Percentiles rank a stretch among this genome's conserved stretches.
These are phyloP conservation scores for Eumaeus atala DNA, from an alignment of 1,140 invertebrate genomes.

Conservation along the genomic window DNA sequence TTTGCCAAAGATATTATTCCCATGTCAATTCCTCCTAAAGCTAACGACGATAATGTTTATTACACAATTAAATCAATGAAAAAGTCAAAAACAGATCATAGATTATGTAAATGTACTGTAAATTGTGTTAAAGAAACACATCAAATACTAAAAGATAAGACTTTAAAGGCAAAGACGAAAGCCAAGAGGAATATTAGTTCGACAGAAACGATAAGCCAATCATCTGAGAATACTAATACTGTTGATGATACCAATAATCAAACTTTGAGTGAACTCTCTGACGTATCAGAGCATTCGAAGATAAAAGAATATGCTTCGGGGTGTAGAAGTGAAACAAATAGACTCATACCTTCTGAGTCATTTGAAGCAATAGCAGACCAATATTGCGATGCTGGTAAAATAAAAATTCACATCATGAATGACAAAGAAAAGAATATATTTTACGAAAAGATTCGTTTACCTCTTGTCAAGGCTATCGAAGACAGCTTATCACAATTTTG, in stretches of 20 bases:
- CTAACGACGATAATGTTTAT: constrained; percentile 31
- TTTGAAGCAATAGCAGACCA: constrained; percentile 53
- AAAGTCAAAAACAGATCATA: constrained; percentile 27
- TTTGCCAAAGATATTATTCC: constrained; percentile 55
- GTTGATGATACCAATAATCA: constrained; percentile 50
- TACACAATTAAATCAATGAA: constrained; percentile 51
- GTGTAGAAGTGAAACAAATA: constrained; percentile 29
- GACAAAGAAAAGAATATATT: constrained; percentile 48
- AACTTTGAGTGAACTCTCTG: constrained; percentile 47
- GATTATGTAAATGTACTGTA: constrained; percentile 24
- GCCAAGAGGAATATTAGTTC: constrained; percentile 30
- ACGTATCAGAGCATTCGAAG: constrained; percentile 40
- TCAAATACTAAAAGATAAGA: constrained; percentile 30
- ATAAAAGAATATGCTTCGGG: constrained; percentile 26
- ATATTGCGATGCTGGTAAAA: constrained; percentile 37
- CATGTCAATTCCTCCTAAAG: constrained; percentile 44
- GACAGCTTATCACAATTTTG: constrained; percentile 39
- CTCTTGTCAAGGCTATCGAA: constrained; percentile 43
- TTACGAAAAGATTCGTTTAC: constrained; percentile 42
- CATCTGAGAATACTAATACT: constrained; percentile 46
- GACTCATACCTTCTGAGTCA: constrained; percentile 41
- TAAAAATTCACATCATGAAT: constrained; percentile 63
- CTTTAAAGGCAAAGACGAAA: constrained; percentile 31
- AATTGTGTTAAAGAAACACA: constrained; percentile 21
- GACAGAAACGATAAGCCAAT: constrained; percentile 38